Conservation (phyloP, 2,113 vertebrate species). For the Oceanodroma tethys region DNA sequence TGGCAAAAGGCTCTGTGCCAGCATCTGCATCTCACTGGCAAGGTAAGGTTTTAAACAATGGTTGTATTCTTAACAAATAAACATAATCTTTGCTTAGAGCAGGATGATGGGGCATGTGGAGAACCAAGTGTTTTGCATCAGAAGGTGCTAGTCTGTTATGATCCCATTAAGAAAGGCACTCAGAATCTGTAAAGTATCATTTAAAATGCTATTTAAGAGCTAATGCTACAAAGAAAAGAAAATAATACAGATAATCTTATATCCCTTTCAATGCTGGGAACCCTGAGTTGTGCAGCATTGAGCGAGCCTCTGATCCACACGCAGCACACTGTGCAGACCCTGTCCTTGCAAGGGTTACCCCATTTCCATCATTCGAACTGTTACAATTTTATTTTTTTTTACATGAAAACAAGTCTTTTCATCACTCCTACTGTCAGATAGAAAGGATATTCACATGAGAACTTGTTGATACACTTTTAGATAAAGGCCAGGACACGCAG, state of each 20-base stretch:
- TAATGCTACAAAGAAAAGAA: not conserved
- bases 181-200: not conserved
- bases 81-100: fast-evolving
- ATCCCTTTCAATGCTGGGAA: not conserved
- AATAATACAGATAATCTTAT: not conserved
- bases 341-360: not conserved
- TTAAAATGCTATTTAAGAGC: not conserved
- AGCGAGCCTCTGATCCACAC: not conserved
- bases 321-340: not conserved
- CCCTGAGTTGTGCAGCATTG: not conserved
- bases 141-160: not conserved
- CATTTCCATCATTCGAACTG: not conserved
- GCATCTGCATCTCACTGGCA: conserved; percentile 87
- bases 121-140: not conserved
- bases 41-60: conserved; percentile 73
- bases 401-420: not conserved
- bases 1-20: conserved; percentile 91
- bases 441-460: not conserved
- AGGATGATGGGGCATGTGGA: not conserved
- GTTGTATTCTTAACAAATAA: not conserved
- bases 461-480: fast-evolving
- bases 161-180: not conserved
- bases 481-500: not conserved
- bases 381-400: not conserved
- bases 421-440: not conserved